Percentiles rank a stretch among this genome's conserved stretches.
These are phyloP conservation scores for Coregonus suidteri DNA, from an alignment of 2,797 vertebrate species.

Conservation along the genomic window DNA sequence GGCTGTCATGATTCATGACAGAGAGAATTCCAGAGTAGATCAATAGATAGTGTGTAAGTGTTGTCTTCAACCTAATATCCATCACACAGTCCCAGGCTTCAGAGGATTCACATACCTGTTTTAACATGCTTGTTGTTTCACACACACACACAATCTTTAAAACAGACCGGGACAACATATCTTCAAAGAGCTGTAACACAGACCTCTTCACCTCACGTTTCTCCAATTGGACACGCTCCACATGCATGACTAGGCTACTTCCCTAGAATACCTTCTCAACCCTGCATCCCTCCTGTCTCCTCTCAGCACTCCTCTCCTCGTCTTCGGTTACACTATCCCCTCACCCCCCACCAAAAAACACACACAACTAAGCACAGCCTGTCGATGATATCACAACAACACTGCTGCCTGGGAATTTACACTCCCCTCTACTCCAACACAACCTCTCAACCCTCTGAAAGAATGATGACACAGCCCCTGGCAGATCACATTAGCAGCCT, in stretches of 20 bases:
- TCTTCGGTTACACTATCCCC: conserved; percentile 34
- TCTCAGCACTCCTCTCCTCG: not conserved
- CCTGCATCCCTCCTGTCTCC: conserved; percentile 19
- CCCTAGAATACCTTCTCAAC: conserved; percentile 14
- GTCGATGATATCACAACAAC: conserved; percentile 61
- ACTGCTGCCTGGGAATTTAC: conserved; percentile 50
- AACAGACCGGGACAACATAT: conserved; percentile 20
- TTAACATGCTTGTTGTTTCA: not conserved
- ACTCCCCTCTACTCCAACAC: conserved; percentile 39
- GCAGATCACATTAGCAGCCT: conserved; percentile 65
- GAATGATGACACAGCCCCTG: conserved; percentile 58
- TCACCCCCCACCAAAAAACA: conserved; percentile 11
- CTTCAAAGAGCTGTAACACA: conserved; percentile 42
- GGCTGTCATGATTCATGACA: conserved; percentile 54
- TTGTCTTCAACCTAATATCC: conserved; percentile 28
- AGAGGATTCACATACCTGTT: conserved; percentile 19
- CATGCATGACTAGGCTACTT: conserved; percentile 20
- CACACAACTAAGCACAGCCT: conserved; percentile 33
- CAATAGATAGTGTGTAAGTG: conserved; percentile 47
- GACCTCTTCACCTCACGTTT: conserved; percentile 36
- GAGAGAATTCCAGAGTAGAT: conserved; percentile 41
- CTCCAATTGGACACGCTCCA: conserved; percentile 44
- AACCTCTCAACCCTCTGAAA: conserved; percentile 36
- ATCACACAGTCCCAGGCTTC: not conserved
- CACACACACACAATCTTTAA: conserved; percentile 5